These are phyloP conservation scores for Pseudeuparius sepicola DNA, from an alignment of 2,888 invertebrate genomes.

Conservation along the genomic window DNA sequence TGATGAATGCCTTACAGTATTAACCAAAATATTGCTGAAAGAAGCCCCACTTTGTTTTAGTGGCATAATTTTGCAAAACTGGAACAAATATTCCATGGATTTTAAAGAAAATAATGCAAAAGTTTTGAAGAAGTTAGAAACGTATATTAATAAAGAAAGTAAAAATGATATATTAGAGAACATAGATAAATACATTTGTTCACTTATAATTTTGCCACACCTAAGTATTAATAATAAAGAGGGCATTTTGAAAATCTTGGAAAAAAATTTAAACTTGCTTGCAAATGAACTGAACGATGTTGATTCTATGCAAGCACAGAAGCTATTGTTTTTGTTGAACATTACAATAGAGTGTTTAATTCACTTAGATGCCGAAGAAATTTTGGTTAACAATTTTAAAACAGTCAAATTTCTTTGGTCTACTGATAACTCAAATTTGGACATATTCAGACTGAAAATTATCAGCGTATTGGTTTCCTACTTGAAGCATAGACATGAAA, in stretches of 20 bases:
- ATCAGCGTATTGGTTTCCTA: conserved; percentile 47
- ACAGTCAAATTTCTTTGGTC: conserved; percentile 28
- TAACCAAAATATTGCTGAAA: conserved; percentile 54
- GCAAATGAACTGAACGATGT: conserved; percentile 8
- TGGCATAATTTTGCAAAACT: conserved; percentile 49
- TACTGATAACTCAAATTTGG: background rate
- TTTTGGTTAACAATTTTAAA: conserved; percentile 40
- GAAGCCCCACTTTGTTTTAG: conserved; percentile 55
- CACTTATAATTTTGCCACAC: conserved; percentile 48
- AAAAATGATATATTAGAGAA: conserved; percentile 37
- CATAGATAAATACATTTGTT: conserved; percentile 41
- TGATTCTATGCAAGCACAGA: conserved; percentile 19
- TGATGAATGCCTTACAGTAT: conserved; percentile 45
- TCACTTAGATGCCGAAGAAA: conserved; percentile 37
- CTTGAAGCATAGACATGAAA: too few species aligned
- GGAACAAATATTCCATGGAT: conserved; percentile 58
- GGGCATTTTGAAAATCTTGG: conserved; percentile 28
- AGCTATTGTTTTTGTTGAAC: conserved; percentile 45
- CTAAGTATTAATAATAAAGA: conserved; percentile 28
- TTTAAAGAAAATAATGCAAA: conserved; percentile 37
- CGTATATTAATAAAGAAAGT: conserved; percentile 34
- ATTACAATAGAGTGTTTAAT: conserved; percentile 49
- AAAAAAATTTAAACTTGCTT: conserved; percentile 14
- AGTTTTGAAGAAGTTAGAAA: conserved; percentile 39
- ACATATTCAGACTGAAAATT: conserved; percentile 37